phyloP scores from a whole-genome alignment of 2,113 vertebrate genomes.

The Nyctereutes procyonoides region DNA sequence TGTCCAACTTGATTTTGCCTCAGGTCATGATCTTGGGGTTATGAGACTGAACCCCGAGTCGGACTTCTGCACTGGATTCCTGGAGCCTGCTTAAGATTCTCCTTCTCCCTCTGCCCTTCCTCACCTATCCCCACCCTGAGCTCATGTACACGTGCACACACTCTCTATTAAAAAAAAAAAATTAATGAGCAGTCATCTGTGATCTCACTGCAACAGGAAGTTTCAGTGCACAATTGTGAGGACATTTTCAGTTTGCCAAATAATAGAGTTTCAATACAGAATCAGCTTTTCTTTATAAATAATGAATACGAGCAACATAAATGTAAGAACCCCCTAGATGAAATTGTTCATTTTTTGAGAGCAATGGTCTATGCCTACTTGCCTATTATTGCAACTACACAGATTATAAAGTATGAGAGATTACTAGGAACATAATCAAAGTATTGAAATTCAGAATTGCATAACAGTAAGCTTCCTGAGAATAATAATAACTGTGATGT shows the following conservation, averaged over 20 bases:
- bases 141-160: accelerated
- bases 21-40: background rate
- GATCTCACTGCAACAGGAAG: background rate
- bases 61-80: background rate
- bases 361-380: constrained; percentile 49
- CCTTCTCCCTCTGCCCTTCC: background rate
- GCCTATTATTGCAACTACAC: constrained; percentile 24
- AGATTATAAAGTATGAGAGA: constrained; percentile 41
- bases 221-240: constrained; percentile 56
- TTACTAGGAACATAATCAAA: background rate
- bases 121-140: background rate
- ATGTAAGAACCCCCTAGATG: constrained; percentile 40
- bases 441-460: constrained; percentile 6
- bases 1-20: background rate
- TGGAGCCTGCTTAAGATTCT: background rate
- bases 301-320: constrained; percentile 63
- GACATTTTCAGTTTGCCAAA: constrained; percentile 74
- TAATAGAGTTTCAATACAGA: constrained; percentile 77
- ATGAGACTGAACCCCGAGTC: background rate
- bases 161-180: background rate
- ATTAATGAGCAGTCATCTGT: constrained; percentile 49
- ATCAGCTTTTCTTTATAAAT: constrained; percentile 37
- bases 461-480: background rate
- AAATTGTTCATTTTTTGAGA: constrained; percentile 32
- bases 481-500: background rate